Conservation (phyloP, 2,113 vertebrate genomes). For the Microcebus griseorufus region DNA sequence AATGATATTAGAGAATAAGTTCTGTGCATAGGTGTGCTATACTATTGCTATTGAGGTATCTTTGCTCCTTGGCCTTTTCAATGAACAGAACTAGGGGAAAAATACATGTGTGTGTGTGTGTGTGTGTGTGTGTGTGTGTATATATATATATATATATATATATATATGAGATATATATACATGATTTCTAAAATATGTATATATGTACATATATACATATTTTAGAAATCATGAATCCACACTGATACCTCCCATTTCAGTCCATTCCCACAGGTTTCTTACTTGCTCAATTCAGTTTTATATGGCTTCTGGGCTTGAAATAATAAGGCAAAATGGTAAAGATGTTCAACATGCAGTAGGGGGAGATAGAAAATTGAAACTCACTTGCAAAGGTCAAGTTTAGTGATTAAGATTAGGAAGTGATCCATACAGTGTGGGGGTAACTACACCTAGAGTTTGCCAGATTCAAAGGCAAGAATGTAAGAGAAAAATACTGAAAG, state of each 20-base stretch:
- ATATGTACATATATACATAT: neutral
- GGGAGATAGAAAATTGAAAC: constrained; percentile 21
- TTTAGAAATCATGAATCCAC: constrained; percentile 10
- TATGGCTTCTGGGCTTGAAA: constrained; percentile 32
- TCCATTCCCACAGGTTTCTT: neutral
- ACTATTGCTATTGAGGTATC: neutral
- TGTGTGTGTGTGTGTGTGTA: no score
- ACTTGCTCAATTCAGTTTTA: neutral
- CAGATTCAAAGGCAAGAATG: neutral
- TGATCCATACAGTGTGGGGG: neutral
- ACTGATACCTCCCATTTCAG: neutral
- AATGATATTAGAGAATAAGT: constrained; percentile 13
- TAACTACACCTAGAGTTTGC: neutral
- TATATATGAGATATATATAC: no score
- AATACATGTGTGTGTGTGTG: neutral
- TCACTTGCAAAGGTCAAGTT: neutral
- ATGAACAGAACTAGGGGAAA: neutral
- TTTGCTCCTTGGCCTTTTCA: constrained; percentile 12
- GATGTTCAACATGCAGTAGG: neutral
- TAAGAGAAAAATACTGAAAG: neutral
- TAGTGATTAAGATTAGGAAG: constrained; percentile 7
- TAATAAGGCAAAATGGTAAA: neutral
- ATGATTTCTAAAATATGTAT: no score
- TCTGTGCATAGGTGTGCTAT: neutral
- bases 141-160: neutral